phyloP scores from a whole-genome alignment of 2,797 vertebrate genomes.

The Alcedo quadribrachys region DNA sequence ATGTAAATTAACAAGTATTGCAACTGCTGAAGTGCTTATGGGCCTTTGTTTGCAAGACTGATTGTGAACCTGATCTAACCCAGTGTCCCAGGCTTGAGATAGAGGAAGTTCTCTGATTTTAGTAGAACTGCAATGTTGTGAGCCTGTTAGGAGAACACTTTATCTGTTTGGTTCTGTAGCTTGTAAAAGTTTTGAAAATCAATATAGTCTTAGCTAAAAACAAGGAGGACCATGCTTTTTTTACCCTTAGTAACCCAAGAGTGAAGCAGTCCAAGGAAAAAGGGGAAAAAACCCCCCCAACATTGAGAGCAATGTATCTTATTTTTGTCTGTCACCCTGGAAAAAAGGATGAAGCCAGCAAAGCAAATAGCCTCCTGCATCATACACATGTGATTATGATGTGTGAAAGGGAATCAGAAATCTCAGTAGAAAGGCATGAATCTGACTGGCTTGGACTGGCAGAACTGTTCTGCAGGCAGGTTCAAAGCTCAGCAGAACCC shows the following conservation, averaged over 20 bases:
- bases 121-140: background rate
- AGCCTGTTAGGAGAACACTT: background rate
- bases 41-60: constrained; percentile 69
- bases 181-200: background rate
- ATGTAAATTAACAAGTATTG: background rate
- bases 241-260: background rate
- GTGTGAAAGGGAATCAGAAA: background rate
- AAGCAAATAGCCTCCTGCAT: background rate
- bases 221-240: background rate
- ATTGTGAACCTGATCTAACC: background rate
- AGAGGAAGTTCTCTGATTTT: background rate
- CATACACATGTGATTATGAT: accelerated
- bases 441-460: background rate
- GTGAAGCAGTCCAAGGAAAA: background rate
- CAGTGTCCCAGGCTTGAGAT: background rate
- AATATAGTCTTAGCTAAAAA: background rate
- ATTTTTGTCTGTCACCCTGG: background rate
- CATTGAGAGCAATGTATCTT: background rate
- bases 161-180: background rate
- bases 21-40: constrained; percentile 16
- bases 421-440: background rate
- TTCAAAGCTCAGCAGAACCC: background rate
- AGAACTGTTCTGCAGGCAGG: background rate
- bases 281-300: no score
- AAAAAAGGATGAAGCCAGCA: background rate